phyloP scores from a whole-genome alignment of 1,140 invertebrate genomes.

The Drosophila dunni region DNA sequence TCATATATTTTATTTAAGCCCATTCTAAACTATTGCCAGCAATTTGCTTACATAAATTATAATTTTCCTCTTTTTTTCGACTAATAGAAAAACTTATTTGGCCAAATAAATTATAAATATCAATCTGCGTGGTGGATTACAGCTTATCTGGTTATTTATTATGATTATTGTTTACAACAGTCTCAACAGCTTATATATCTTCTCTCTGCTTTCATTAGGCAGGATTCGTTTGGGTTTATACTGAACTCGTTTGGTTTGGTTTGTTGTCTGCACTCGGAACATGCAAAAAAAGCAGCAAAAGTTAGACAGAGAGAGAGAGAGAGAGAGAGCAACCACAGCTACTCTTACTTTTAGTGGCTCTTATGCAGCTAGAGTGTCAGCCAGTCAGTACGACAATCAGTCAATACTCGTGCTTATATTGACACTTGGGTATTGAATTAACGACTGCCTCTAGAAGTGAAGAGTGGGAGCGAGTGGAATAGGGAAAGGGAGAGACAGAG shows the following conservation, averaged over 20 bases:
- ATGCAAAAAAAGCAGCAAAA: background rate
- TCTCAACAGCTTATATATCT: background rate
- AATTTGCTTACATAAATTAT: too few species aligned
- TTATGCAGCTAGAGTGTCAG: background rate
- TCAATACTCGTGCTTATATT: slow-evolving; percentile 29
- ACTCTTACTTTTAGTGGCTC: background rate
- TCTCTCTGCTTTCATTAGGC: background rate
- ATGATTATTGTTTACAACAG: background rate
- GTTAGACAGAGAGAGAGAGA: background rate
- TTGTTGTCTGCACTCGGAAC: background rate
- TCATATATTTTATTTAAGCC: too few species aligned
- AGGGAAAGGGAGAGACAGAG: slow-evolving; percentile 13
- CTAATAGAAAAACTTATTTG: too few species aligned
- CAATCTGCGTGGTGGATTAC: background rate
- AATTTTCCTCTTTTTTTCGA: too few species aligned
- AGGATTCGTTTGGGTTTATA: background rate
- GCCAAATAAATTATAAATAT: too few species aligned
- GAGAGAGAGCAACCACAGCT: background rate
- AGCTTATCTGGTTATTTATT: background rate
- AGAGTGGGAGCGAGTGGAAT: background rate
- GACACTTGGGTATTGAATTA: slow-evolving; percentile 39
- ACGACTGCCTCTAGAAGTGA: slow-evolving; percentile 24
- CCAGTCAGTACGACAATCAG: background rate
- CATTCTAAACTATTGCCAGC: too few species aligned
- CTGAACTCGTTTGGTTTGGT: slow-evolving; percentile 15